phyloP scores from a whole-genome alignment of 2,797 vertebrate genomes.

The Crypturellus tataupa region DNA sequence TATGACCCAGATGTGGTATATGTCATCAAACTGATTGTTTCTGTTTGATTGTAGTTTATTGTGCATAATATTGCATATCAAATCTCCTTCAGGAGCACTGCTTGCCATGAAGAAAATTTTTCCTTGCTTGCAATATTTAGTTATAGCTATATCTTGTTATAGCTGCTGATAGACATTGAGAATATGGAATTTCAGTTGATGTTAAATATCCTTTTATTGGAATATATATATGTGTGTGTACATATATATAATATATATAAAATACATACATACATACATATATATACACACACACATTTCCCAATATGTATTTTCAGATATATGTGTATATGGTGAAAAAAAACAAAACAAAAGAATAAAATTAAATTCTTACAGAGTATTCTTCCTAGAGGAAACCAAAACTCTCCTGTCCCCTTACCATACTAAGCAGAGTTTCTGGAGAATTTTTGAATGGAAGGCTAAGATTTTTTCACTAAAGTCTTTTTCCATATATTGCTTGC shows the following conservation, averaged over 20 bases:
- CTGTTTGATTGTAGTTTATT: constrained; percentile 33
- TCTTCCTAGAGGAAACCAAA: not conserved
- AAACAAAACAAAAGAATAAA: not conserved
- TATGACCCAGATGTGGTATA: constrained; percentile 44
- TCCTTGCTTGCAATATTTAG: not conserved
- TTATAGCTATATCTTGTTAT: not conserved
- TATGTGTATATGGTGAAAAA: not conserved
- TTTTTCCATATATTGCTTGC: not conserved
- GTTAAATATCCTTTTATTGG: not conserved
- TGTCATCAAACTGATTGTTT: constrained; percentile 61
- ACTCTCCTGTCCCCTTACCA: not conserved
- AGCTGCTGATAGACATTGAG: not conserved
- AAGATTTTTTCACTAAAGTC: not conserved
- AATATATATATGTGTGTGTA: not conserved
- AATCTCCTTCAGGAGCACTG: constrained; percentile 24
- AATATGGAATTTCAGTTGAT: not conserved
- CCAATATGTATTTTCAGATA: not conserved
- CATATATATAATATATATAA: not conserved
- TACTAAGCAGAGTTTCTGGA: not conserved
- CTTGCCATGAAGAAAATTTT: constrained; percentile 14
- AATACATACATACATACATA: too few relatives aligned
- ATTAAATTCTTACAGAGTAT: not conserved
- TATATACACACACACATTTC: not conserved
- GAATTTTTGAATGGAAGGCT: not conserved
- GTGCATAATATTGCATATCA: constrained; percentile 24